Percentiles rank a stretch among this genome's conserved stretches.
Evolutionary conservation across 2,888 invertebrate genomes (phyloP).

Genomic region (Pegoplata infirma): DNA sequence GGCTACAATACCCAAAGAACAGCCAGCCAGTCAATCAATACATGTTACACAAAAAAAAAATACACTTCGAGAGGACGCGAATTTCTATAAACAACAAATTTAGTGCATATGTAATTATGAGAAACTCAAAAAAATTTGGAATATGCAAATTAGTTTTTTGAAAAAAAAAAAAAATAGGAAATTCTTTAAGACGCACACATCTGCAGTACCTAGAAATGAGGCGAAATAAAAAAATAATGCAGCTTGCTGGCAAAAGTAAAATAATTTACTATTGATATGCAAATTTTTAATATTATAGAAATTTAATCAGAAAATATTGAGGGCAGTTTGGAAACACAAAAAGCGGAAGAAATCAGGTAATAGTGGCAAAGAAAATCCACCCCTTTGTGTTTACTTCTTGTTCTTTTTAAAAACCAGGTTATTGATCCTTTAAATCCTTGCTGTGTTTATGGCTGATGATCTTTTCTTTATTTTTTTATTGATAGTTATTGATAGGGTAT

Average conservation of each 20-base stretch:
- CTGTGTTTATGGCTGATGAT: conserved; percentile 26
- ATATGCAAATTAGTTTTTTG: conserved; percentile 56
- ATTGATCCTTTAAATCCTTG: neutral
- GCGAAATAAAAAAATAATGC: conserved; percentile 53
- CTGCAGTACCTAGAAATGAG: conserved; percentile 22
- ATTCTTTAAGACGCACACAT: conserved; percentile 41
- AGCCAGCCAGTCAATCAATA: conserved; percentile 41
- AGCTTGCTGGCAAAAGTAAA: conserved; percentile 59
- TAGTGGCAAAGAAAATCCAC: conserved; percentile 38
- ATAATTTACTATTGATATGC: conserved; percentile 72
- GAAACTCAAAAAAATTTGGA: conserved; percentile 50
- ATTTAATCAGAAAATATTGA: conserved; percentile 57
- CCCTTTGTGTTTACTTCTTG: conserved; percentile 47
- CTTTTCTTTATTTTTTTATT: conserved; percentile 25
- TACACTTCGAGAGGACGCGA: neutral
- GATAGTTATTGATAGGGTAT: conserved; percentile 55
- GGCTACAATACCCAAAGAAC: conserved; percentile 37
- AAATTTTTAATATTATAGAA: conserved; percentile 64
- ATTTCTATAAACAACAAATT: conserved; percentile 28
- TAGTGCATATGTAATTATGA: conserved; percentile 62
- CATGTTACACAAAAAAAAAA: neutral
- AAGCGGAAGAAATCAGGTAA: conserved; percentile 46
- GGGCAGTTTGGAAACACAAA: conserved; percentile 49
- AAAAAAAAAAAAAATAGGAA: conserved; percentile 47
- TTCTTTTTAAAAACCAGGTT: neutral